Base-by-base conservation (phyloP, 1,140 invertebrate genomes). In the Propsilocerus akamusi region DNA sequence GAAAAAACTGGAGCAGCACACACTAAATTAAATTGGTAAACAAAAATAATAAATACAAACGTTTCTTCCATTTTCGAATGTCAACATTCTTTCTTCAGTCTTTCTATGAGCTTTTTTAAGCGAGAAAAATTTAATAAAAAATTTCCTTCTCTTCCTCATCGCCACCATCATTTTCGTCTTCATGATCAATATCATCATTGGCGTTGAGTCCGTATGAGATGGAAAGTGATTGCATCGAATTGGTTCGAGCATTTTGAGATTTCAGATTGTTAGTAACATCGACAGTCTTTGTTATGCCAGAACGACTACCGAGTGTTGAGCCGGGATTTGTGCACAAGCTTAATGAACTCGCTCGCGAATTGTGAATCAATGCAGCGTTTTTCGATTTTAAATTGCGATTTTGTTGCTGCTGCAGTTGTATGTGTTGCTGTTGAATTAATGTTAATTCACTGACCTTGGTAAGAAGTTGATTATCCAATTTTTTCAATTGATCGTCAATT, bases 301-400 rank as follows among this genome's bases (percentile, higher is more conserved):
- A 17, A 41, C 34, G 34, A 41, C 11, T 41, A 8, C 14, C 8
- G 17, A 20, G 5, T 8, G 17, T 20, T 20, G 28, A 12, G 11
- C 11, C 28, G 2, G 28, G 28, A 7, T n/a, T 30, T n/a, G 34
- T 20, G 10, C 34, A 17, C 6, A 41, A 20, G 22, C 34, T 41
- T 17, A 41, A 41, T 17, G 34, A 41, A 17, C 34, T 41, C 8
- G 34, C 34, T 20, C 34, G 34, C 10, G 34, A 41, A 41, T 41
- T 41, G 17, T 41, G 34, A 41, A 41, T 41, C 22, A 41, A 20
- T 41, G 34, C 34, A 41, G 34, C 34, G 22, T 41, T 41, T 20
- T 41, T 41, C 34, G 34, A 41, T 20, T 41, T 41, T 41, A 41
- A 41, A 17, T 41, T 41, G 17, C 34, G 34, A 41, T 41, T 41